Percentiles rank a stretch among this genome's conserved stretches.
Conservation (phyloP, 2,113 vertebrate species). For the Pica pica region DNA sequence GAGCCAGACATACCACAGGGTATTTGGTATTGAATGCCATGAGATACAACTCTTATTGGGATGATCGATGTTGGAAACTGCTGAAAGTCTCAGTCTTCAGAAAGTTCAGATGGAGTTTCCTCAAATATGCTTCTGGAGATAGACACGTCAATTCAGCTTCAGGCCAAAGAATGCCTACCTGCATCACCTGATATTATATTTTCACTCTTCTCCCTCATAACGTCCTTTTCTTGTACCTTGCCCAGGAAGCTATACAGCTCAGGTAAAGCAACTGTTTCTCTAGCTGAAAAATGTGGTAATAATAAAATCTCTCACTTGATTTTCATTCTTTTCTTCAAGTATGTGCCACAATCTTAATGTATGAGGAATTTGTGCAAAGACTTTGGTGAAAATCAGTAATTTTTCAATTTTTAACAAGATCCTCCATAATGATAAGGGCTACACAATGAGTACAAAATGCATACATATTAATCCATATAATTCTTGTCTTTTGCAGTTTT, state of each 20-base stretch:
- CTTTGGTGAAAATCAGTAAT: background rate
- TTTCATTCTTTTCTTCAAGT: background rate
- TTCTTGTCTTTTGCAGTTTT: background rate
- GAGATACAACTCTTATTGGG: background rate
- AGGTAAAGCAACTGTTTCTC: background rate
- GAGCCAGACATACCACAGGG: accelerated
- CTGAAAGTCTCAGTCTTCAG: background rate
- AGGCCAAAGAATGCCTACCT: background rate
- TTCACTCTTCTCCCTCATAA: background rate
- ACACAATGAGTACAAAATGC: background rate
- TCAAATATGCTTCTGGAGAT: background rate
- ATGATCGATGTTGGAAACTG: background rate
- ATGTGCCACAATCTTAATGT: background rate
- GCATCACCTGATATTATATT: background rate
- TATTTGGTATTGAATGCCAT: background rate
- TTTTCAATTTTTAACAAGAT: background rate
- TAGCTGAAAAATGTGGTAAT: background rate
- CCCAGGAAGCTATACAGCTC: background rate
- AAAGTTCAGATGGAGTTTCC: background rate
- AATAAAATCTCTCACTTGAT: background rate
- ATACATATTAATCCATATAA: background rate
- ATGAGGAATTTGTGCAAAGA: background rate
- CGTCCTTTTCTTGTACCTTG: background rate
- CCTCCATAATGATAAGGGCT: background rate
- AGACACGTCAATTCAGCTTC: background rate